Evolutionary conservation across 2,797 vertebrate genomes (phyloP).

Genomic region (Lophotriccus pileatus): DNA sequence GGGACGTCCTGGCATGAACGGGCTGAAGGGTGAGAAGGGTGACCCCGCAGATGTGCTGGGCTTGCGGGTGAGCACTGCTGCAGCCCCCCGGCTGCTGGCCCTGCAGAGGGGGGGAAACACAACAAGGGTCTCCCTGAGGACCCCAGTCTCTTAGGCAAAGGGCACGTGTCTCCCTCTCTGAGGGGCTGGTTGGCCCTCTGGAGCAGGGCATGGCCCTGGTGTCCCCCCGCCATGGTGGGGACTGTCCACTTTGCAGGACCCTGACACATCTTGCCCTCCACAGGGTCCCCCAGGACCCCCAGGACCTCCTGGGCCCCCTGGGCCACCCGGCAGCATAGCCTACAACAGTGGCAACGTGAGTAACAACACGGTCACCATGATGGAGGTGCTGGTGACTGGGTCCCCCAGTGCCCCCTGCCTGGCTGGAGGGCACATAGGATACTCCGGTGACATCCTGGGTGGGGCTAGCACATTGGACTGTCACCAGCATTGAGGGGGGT

Average conservation of each 20-base stretch:
- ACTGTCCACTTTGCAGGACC: not conserved
- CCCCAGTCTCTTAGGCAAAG: not conserved
- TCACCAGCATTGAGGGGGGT: not conserved
- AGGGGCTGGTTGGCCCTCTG: not conserved
- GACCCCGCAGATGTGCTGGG: constrained; percentile 72
- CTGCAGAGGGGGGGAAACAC: not conserved
- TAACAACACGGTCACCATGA: not conserved
- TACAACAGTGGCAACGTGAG: constrained; percentile 61
- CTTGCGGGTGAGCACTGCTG: constrained; percentile 77
- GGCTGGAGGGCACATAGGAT: not conserved
- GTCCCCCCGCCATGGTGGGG: accelerated
- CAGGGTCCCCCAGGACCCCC: constrained; percentile 80
- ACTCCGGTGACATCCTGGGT: not conserved
- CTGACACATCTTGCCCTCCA: not conserved
- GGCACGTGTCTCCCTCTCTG: not conserved
- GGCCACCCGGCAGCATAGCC: constrained; percentile 73
- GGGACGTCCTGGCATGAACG: constrained; percentile 94
- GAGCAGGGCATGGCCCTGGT: not conserved
- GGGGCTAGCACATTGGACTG: not conserved
- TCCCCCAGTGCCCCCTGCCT: not conserved
- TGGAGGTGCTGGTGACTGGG: not conserved
- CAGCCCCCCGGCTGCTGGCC: not conserved
- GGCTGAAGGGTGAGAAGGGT: constrained; percentile 94
- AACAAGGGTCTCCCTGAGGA: accelerated
- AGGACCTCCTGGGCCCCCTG: constrained; percentile 81